Evolutionary conservation across 1,140 invertebrate genomes (phyloP), one percentile per base, ranked within the genome.

Genomic region (Micrasema longulum): DNA sequence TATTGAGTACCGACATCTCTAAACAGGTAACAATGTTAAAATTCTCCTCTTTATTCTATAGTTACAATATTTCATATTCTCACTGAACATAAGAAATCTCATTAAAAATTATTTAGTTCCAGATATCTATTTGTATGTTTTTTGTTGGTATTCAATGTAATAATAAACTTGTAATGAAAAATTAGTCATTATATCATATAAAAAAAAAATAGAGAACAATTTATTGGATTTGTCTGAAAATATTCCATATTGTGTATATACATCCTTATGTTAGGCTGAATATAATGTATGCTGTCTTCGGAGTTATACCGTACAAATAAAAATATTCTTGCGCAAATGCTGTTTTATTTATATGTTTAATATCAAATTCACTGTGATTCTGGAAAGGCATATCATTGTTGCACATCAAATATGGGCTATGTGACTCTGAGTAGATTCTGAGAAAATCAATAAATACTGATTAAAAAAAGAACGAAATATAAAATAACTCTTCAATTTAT

Each of bases 221-320:
- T 67, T 23, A 68, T 68, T 38, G 35, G 20, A 38, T 20, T 38
- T 68, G 65, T 68, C 50, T 68, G 16, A 48, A 31, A 53, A 55
- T 38, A 70, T 62, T 64, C 31, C 55, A 67, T 26, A 63, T 72
- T 71, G 65, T 72, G 67, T 71, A 63, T 26, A 55, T 71, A 75
- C 35, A 75, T 69, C 52, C 23, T 68, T 45, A 70, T 69, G 26
- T 75, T 75, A 71, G 73, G 45, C 60, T 71, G 68, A 74, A 74
- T 67, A 71, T 63, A 63, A 45, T 75, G 70, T 72, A 45, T 75
- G 69, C 64, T 75, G 70, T 75, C 45, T 71, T 72, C 66, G 66
- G 66, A 75, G 66, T 72, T 75, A 71, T 72, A 75, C 73, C 73
- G 66, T 75, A 75, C 73, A 75, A 75, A 74, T 68, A 68, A 65